Percentiles rank a stretch among this genome's conserved stretches.
phyloP scores from a whole-genome alignment of 2,797 vertebrate genomes.

The Hypotaenidia okinawae region DNA sequence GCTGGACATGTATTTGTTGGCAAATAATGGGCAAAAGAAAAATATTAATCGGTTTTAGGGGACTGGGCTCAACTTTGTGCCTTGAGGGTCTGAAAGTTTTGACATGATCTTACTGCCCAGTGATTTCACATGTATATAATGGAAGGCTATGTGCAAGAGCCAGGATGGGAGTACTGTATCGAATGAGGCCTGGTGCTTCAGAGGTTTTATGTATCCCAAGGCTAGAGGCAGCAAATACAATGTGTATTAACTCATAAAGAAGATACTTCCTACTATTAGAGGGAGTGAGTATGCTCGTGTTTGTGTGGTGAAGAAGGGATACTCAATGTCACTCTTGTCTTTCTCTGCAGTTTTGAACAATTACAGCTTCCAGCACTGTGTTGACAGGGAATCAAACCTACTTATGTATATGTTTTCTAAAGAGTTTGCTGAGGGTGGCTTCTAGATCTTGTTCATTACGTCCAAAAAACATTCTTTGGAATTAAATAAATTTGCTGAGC shows the following conservation, averaged over 20 bases:
- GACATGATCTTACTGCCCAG: background rate
- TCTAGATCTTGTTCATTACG: background rate
- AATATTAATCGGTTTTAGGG: background rate
- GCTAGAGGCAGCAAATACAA: background rate
- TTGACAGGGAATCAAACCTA: background rate
- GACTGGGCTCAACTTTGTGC: background rate
- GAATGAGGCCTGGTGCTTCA: background rate
- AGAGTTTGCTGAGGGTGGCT: background rate
- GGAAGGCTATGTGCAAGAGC: background rate
- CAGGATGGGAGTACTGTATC: background rate
- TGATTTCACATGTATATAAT: background rate
- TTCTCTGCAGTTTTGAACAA: background rate
- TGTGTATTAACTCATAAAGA: background rate
- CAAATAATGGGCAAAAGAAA: background rate
- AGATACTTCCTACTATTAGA: background rate
- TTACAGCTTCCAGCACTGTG: background rate
- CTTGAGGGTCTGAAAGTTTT: background rate
- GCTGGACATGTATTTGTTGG: background rate
- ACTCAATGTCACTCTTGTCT: background rate
- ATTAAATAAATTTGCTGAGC: background rate
- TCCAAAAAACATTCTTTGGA: background rate
- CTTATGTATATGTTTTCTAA: background rate
- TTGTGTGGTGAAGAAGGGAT: background rate
- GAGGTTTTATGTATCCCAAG: background rate
- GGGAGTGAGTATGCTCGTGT: background rate